A percentile compares a stretch with the other conserved stretches of the same genome.
phyloP scores from a whole-genome alignment of 2,888 invertebrate genomes.

The Spialia ferax region DNA sequence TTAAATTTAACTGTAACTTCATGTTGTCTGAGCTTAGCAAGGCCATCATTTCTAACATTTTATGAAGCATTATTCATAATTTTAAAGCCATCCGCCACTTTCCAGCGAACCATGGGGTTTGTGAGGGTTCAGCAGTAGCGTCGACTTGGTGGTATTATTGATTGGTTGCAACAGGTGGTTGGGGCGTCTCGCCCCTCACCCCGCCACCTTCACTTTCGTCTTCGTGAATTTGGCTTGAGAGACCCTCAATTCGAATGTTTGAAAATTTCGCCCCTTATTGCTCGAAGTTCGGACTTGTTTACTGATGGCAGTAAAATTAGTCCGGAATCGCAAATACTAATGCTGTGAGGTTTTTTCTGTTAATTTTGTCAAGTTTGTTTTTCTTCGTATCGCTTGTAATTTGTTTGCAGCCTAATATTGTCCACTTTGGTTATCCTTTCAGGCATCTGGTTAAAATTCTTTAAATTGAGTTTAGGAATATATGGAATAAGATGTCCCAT shows the following conservation, averaged over 20 bases:
- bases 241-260: constrained; percentile 48
- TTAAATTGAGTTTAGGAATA: too few species aligned
- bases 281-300: constrained; percentile 27
- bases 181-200: constrained; percentile 73
- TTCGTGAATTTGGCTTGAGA: constrained; percentile 56
- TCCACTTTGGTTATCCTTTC: too few species aligned
- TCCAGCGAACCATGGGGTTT: constrained; percentile 19
- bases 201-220: constrained; percentile 66
- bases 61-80: constrained; percentile 9
- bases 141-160: constrained; percentile 79
- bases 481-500: too few species aligned
- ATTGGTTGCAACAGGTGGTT: constrained; percentile 81
- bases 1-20: neutral
- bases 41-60: neutral
- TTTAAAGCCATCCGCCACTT: constrained; percentile 21
- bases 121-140: constrained; percentile 63
- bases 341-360: neutral
- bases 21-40: neutral
- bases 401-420: neutral
- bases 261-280: constrained; percentile 32
- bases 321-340: constrained; percentile 6
- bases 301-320: constrained; percentile 30
- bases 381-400: neutral
- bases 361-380: neutral
- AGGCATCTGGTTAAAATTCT: too few species aligned